Evolutionary conservation across 2,888 invertebrate species (phyloP), one percentile per base, ranked within the genome.

Genomic region (Miltochrista miniata): DNA sequence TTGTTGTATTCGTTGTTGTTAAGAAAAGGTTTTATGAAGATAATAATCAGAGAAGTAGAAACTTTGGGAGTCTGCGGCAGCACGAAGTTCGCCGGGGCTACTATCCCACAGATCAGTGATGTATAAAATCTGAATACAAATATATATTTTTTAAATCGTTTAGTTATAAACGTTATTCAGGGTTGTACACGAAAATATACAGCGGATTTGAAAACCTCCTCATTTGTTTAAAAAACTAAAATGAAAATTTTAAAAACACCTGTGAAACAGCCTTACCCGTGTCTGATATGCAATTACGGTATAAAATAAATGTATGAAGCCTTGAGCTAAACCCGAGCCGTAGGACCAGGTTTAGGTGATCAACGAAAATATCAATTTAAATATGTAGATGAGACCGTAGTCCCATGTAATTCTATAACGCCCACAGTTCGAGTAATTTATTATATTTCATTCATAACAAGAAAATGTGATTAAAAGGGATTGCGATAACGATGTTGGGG

Each of bases 331-430:
- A 30, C 35, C 41, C 12, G 4, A 36, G 30, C 31, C 24, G 11
- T 4, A 37, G 12, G 7, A 11, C 51, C 42, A 38, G 34, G 46
- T 54, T 37, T 14, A 33, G 29, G 24, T 8, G 54, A 48, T 56
- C 53, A 45, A 33, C 39, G 33, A 45, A 11, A 45, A 34, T 50
- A 48, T 47, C 13, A 45, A 64, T 51, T 56, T 49, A 54, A 60
- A 62, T 62, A 49, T 54, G 47, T n/a, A 51, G 8, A 62, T 50
- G 42, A 41, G 41, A 39, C 52, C 30, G 36, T 12, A 37, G 7
- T 45, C 30, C 36, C 38, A 48, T 56, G 43, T 42, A 44, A 50
- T 49, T 48, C 15, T 50, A 43, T 40, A 1, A 4, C n/a, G 1
- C 34, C 40, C 37, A 24, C n/a, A 33, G 37, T 24, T 18, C 12